Evolutionary conservation across 2,113 vertebrate species (phyloP), one percentile per base, ranked within the genome.

Genomic region (human): DNA sequence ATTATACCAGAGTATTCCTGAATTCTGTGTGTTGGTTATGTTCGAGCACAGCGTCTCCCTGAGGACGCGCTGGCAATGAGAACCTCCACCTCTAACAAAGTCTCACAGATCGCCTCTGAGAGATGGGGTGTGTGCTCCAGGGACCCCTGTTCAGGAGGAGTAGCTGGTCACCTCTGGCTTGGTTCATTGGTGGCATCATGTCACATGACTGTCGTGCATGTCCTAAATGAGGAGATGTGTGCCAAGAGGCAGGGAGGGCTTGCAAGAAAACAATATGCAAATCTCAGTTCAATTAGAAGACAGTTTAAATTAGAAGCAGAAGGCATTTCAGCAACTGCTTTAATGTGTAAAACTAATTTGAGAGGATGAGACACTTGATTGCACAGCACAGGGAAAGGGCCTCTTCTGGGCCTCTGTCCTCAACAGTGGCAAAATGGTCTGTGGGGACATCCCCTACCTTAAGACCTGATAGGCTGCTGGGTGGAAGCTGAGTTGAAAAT

Each of bases 111-210:
- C 6, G 6, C 12, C 12, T 14, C 61, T 95, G 95, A 97, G 61
- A 64, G 27, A 32, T 64, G 61, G 61, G 61, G 27, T 32, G 61
- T 64, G 61, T 32, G 12, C 12, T 86, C 78, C 92, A 91, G 97
- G 95, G 96, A 97, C 76, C 96, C 92, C 0, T 0, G 92, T 93
- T 94, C 82, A 52, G 93, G 91, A 94, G 95, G 96, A 97, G 94
- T 93, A 97, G 96, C 84, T 95, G 75, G 96, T 96, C 93, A 90
- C 66, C 91, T 66, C 85, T 89, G 90, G 98, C 93, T 97, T 90
- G 97, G 97, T 97, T 93, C 38, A 55, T 25, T 78, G 40, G 61
- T 90, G 95, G 61, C 35, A 0, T 98, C 95, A 93, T 96, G 90
- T 75, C 82, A 57, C 9, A 0, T 2, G 38, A 38, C 80, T 57